Base-by-base conservation (phyloP, 2,888 invertebrate genomes). In the Cataglyphis livida region DNA sequence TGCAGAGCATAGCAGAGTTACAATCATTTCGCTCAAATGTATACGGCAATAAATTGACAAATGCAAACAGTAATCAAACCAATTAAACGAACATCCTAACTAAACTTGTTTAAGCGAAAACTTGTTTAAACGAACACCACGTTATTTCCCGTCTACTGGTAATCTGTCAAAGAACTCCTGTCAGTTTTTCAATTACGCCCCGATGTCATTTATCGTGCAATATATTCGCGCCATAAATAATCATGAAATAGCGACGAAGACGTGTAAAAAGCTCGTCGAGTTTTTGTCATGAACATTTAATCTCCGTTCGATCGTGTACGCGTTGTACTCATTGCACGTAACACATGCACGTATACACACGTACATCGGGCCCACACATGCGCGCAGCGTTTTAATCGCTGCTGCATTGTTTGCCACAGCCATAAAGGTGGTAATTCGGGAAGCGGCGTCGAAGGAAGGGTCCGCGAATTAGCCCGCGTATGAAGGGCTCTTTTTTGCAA, bases 271-370 rank as follows among this genome's bases (percentile, higher is more conserved):
- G 83, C 41, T 68, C 44, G 41, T 32, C 66, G 41, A 15, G 73
- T 84, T 88, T 78, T 84, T 68, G 61, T 74, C 75, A 70, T 68
- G 76, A 84, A 88, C 75, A 78, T 88, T 88, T 88, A 88, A 88
- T 88, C 83, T 28, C 15, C 61, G 65, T 81, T 81, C 78, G 66
- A 86, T 83, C 70, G 66, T 35, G 61, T n/a, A 48, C 81, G 65
- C 44, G 81, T 79, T 64, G 57, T 65, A 78, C 48, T 57, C 57
- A 41, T 81, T 28, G 64, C 35, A n/a, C 25, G 44, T n/a, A 65
- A 38, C 48, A n/a, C 41, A 76, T 61, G 54, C 25, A 48, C 28
- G 25, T 48, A 5, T n/a, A 76, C 44, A 65, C 41, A 38, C 54
- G 12, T 18, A 74, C 62, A 9, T 68, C 12, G 44, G 44, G 28